These are phyloP conservation scores for Pollenia griseotomentosa DNA, from an alignment of 2,888 invertebrate species.

Conservation along the genomic window DNA sequence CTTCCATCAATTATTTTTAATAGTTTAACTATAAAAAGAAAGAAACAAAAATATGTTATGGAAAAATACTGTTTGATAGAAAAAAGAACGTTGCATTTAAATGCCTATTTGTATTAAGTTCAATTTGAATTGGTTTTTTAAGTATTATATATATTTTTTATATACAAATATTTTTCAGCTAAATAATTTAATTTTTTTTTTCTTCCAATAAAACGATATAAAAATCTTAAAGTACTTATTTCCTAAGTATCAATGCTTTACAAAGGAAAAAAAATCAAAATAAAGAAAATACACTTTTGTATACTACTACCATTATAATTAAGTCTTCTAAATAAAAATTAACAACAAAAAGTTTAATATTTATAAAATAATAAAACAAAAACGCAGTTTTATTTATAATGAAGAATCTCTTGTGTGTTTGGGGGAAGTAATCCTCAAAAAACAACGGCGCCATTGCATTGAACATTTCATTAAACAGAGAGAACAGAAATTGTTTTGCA, in stretches of 20 bases:
- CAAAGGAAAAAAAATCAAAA: slow-evolving; percentile 46
- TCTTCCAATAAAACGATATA: slow-evolving; percentile 15
- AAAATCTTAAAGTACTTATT: slow-evolving; percentile 64
- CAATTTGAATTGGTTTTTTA: slow-evolving; percentile 51
- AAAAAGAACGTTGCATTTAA: slow-evolving; percentile 51
- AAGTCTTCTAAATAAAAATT: slow-evolving; percentile 49
- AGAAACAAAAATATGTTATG: slow-evolving; percentile 6
- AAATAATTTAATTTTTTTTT: slow-evolving; percentile 4
- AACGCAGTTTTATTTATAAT: no score
- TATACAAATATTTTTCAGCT: slow-evolving; percentile 43
- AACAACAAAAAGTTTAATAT: slow-evolving; percentile 56
- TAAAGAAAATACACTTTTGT: slow-evolving; percentile 53
- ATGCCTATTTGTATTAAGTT: slow-evolving; percentile 59
- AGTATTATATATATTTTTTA: slow-evolving; percentile 61
- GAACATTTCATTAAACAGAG: no score
- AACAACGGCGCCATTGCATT: no score
- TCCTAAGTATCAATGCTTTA: slow-evolving; percentile 66
- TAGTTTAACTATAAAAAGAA: slow-evolving; percentile 69
- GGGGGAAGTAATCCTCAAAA: no score
- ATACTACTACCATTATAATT: slow-evolving; percentile 60
- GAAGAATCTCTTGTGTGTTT: no score
- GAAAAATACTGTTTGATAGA: slow-evolving; percentile 26
- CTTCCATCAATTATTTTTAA: slow-evolving; percentile 44
- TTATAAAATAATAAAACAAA: slow-evolving; percentile 25
- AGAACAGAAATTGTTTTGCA: no score